Evolutionary conservation across 1,140 invertebrate genomes (phyloP), one percentile per base, ranked within the genome.

Genomic region (Rhopalosiphum maidis): DNA sequence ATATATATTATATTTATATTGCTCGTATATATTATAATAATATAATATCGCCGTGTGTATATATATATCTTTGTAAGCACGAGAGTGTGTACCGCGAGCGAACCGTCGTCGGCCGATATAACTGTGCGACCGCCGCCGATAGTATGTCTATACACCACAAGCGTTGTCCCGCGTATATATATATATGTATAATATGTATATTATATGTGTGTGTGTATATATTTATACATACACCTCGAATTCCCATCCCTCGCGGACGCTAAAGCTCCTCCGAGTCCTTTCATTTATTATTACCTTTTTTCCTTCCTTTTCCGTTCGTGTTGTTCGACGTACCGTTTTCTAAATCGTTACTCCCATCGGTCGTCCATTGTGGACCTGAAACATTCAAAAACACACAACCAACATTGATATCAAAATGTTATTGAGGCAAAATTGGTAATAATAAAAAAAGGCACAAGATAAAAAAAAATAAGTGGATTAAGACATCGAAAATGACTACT

Each of bases 301-400:
- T 93, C 11, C 91, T 18, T 55, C 23, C 82, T 37, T 93, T 93
- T 85, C 91, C 82, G 22, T 93, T 93, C 82, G 48, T 43, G 82
- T 86, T 37, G 77, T 93, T 93, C 46, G 91, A 93, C 91, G 91
- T 54, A 54, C 91, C 77, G 51, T 86, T 93, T 55, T 93, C 91
- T 83, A 93, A 93, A 86, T 86, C 91, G 46, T 93, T 93, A 68
- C n/a, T 89, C 23, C 82, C 48, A 25, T 83, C 91, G 48, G 91
- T 93, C 77, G 91, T 48, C 91, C 91, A 93, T 43, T 93, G 91
- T 35, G 91, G 91, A 55, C 91, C 91, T 93, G 77, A 93, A 92
- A 92, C 91, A 92, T 82, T 48, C 22, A 35, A 82, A 91, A 91
- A 91, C 43, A 83, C 68, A 82, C 90, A n/a, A 41, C 5, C 35